Evolutionary conservation across 2,113 vertebrate species (phyloP).

Genomic region (Pycnonotus jocosus): DNA sequence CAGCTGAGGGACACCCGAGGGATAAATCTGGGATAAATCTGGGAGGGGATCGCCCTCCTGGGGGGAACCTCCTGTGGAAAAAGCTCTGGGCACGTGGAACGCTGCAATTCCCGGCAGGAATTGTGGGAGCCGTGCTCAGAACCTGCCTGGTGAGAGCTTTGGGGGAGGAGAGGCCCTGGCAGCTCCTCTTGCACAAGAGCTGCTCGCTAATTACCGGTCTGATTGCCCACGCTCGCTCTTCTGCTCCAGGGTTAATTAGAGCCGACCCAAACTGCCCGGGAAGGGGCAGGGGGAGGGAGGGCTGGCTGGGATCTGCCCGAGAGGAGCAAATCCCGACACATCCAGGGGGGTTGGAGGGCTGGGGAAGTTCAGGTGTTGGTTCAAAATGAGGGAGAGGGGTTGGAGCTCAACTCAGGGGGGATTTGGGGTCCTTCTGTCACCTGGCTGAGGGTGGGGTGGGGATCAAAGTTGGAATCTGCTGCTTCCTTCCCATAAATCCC

Average conservation of each 20-base stretch:
- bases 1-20: neutral
- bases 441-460: neutral
- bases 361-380: neutral
- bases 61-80: neutral
- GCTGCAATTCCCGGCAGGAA: neutral
- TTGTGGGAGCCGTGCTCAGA: neutral
- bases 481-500: neutral
- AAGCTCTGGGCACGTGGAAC: accelerated
- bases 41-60: accelerated
- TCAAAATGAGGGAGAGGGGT: neutral
- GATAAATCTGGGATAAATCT: neutral
- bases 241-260: neutral
- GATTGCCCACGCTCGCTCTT: neutral
- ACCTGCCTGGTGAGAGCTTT: neutral
- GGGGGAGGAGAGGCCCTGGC: neutral
- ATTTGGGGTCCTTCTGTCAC: neutral
- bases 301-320: accelerated
- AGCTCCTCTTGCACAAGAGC: neutral
- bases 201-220: neutral
- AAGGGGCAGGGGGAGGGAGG: neutral
- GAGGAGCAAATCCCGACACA: neutral
- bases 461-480: neutral
- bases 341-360: accelerated
- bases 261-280: neutral
- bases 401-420: neutral